phyloP scores from a whole-genome alignment of 2,888 invertebrate genomes.

The Schizaphis graminum region DNA sequence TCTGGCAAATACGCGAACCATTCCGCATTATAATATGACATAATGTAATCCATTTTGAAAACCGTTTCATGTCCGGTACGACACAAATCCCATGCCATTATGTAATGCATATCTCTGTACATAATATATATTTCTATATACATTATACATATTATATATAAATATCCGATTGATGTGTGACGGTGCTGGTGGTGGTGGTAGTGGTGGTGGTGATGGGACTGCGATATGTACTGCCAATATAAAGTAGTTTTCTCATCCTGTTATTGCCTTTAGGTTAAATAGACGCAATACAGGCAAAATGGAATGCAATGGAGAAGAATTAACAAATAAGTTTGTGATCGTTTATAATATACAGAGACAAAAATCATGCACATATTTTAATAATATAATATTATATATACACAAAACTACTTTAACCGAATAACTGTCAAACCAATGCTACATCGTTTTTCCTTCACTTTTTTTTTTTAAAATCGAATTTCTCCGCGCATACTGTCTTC shows the following conservation, averaged over 20 bases:
- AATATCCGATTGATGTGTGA: slow-evolving; percentile 30
- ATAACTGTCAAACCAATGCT: not conserved
- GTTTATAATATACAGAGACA: not conserved
- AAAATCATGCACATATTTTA: not conserved
- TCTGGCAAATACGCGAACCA: not conserved
- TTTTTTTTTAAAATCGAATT: not conserved
- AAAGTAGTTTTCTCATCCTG: not conserved
- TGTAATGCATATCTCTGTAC: not conserved
- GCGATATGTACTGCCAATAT: not conserved
- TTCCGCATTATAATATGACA: not conserved
- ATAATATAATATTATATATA: not conserved
- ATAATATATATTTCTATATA: not conserved
- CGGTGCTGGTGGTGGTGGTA: not conserved
- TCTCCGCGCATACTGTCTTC: not conserved
- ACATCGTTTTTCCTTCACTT: not conserved
- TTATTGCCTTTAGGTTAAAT: not conserved
- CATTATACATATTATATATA: not conserved
- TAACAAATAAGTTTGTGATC: not conserved
- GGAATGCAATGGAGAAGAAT: not conserved
- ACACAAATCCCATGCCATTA: not conserved
- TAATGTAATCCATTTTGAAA: slow-evolving; percentile 47
- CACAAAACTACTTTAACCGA: not conserved
- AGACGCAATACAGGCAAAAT: not conserved
- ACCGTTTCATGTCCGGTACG: not conserved
- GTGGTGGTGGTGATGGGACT: not conserved